Percentiles rank a stretch among this genome's conserved stretches.
phyloP scores from a whole-genome alignment of 2,888 invertebrate species.

The Drosophila limbata region DNA sequence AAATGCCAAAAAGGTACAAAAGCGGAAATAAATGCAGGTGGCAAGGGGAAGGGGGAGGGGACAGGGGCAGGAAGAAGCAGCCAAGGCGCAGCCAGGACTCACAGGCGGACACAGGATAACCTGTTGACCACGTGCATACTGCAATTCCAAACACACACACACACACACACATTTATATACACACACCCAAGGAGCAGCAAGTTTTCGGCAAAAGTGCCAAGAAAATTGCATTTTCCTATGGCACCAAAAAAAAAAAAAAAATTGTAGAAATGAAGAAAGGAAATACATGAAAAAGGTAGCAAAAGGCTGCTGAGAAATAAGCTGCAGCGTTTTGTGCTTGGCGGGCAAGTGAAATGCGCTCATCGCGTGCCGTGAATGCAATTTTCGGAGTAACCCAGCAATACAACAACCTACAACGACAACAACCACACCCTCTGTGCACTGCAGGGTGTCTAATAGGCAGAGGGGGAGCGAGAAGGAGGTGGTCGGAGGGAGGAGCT shows the following conservation, averaged over 20 bases:
- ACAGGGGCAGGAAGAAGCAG: slow-evolving; percentile 13
- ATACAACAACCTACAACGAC: slow-evolving; percentile 9
- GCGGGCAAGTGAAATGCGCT: slow-evolving; percentile 69
- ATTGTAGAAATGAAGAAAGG: slow-evolving; percentile 3
- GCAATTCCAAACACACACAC: slow-evolving; percentile 58
- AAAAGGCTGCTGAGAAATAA: slow-evolving; percentile 75
- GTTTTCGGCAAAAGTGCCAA: slow-evolving; percentile 79
- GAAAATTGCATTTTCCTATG: slow-evolving; percentile 77
- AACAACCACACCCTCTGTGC: slow-evolving; percentile 23
- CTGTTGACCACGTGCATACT: slow-evolving; percentile 80
- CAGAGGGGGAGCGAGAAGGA: background rate
- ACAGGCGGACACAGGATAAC: slow-evolving; percentile 70
- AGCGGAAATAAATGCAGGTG: slow-evolving; percentile 79
- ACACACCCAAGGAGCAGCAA: slow-evolving; percentile 50
- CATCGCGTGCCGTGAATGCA: slow-evolving; percentile 80
- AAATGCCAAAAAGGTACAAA: slow-evolving; percentile 80
- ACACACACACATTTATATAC: slow-evolving; percentile 15
- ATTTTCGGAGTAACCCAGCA: slow-evolving; percentile 56
- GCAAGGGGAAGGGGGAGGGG: slow-evolving; percentile 37
- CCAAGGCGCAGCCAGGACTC: slow-evolving; percentile 47
- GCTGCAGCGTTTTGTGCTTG: slow-evolving; percentile 71
- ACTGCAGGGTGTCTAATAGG: slow-evolving; percentile 19
- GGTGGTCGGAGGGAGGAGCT: background rate
- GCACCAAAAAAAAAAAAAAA: slow-evolving; percentile 12
- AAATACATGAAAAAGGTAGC: slow-evolving; percentile 73